These are phyloP conservation scores for Clarias platycephalus DNA, from an alignment of 2,797 vertebrate species.

Conservation along the genomic window DNA sequence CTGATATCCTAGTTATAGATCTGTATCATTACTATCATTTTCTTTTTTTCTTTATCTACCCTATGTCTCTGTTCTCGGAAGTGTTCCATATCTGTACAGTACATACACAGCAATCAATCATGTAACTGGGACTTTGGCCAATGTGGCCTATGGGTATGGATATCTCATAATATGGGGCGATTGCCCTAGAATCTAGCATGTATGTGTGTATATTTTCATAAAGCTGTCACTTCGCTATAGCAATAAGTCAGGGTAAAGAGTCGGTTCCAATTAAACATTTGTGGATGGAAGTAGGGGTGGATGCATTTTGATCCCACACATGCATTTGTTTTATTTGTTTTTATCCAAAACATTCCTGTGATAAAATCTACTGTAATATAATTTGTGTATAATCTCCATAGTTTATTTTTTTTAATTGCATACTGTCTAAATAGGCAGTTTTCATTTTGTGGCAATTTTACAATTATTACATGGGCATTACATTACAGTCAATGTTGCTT, in stretches of 20 bases:
- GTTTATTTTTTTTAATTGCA: neutral
- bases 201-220: neutral
- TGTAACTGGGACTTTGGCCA: neutral
- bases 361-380: neutral
- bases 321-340: neutral
- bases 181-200: neutral
- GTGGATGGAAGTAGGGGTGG: neutral
- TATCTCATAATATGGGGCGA: neutral
- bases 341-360: neutral
- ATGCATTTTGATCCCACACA: neutral
- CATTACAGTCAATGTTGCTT: neutral
- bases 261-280: constrained; percentile 26
- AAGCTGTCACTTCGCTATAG: constrained; percentile 31
- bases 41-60: neutral
- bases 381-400: neutral
- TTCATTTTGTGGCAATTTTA: constrained; percentile 4
- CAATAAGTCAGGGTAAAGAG: constrained; percentile 21
- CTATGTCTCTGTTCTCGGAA: constrained; percentile 12
- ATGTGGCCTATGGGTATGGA: neutral
- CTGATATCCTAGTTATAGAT: constrained; percentile 17
- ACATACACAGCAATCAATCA: neutral
- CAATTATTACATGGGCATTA: neutral
- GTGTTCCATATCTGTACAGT: neutral
- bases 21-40: constrained; percentile 6
- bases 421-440: neutral